Percentiles rank a stretch among this genome's conserved stretches.
phyloP scores from a whole-genome alignment of 1,140 invertebrate species.

The Papilio machaon region DNA sequence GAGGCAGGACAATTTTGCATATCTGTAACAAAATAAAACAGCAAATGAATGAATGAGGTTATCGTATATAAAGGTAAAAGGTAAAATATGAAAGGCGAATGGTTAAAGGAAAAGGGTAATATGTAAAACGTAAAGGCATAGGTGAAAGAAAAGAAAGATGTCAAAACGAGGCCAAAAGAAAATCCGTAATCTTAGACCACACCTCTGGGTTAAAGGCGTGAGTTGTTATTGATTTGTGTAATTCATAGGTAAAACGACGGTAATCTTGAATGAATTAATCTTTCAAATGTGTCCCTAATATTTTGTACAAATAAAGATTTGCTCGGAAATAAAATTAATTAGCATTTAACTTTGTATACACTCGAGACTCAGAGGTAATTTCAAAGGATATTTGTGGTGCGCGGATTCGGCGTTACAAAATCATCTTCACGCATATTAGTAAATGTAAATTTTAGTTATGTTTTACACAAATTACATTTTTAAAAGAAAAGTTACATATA shows the following conservation, averaged over 20 bases:
- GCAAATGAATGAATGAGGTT: background rate
- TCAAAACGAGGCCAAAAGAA: no score
- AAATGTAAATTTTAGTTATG: no score
- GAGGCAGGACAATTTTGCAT: conserved; percentile 70
- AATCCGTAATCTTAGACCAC: no score
- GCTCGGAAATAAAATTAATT: conserved; percentile 4
- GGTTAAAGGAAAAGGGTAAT: no score
- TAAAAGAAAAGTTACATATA: no score
- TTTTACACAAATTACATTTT: no score
- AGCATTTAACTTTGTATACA: background rate
- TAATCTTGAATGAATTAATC: background rate
- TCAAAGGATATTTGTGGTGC: background rate
- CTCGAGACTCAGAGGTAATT: background rate
- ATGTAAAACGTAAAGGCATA: no score
- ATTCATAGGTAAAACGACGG: background rate
- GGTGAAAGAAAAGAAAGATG: no score
- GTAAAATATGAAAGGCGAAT: no score
- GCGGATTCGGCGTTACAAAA: background rate
- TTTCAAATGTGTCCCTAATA: background rate
- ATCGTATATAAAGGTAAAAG: no score
- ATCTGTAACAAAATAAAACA: conserved; percentile 54
- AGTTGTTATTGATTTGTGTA: no score
- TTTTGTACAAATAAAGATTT: background rate
- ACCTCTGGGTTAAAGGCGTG: no score
- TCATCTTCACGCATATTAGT: background rate